phyloP scores from a whole-genome alignment of 1,140 invertebrate species.

The Drosophila bocqueti region DNA sequence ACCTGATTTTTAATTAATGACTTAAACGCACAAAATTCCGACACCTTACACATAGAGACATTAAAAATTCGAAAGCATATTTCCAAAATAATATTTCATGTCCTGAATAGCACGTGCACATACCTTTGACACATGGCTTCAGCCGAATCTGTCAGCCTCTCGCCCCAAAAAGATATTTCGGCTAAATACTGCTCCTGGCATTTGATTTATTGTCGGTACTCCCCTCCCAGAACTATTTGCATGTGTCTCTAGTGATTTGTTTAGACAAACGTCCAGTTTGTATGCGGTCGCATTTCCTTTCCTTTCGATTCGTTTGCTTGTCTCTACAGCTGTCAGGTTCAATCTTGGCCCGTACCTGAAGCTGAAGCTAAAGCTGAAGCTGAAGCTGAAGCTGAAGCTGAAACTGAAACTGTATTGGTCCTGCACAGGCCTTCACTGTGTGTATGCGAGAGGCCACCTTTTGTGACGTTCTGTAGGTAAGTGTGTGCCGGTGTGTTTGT shows the following conservation, averaged over 20 bases:
- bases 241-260: conserved; percentile 64
- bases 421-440: conserved; percentile 39
- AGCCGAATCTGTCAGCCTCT: conserved; percentile 36
- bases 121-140: conserved; percentile 7
- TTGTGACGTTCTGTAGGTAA: conserved; percentile 21
- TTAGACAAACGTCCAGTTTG: conserved; percentile 67
- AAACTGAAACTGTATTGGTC: conserved; percentile 19
- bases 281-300: conserved; percentile 32
- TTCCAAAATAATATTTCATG: neutral
- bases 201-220: conserved; percentile 67
- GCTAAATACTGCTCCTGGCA: conserved; percentile 71
- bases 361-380: too few relatives aligned
- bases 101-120: neutral
- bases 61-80: neutral
- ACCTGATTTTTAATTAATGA: too few relatives aligned
- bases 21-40: neutral
- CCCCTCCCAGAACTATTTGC: conserved; percentile 41
- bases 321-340: conserved; percentile 70
- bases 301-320: conserved; percentile 53
- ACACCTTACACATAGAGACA: neutral
- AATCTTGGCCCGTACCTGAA: conserved; percentile 44
- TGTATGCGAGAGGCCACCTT: conserved; percentile 6
- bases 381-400: neutral
- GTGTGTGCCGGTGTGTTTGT: conserved; percentile 43
- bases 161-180: conserved; percentile 61